Conservation (phyloP, 2,113 vertebrate species). For the Boleophthalmus pectinirostris region DNA sequence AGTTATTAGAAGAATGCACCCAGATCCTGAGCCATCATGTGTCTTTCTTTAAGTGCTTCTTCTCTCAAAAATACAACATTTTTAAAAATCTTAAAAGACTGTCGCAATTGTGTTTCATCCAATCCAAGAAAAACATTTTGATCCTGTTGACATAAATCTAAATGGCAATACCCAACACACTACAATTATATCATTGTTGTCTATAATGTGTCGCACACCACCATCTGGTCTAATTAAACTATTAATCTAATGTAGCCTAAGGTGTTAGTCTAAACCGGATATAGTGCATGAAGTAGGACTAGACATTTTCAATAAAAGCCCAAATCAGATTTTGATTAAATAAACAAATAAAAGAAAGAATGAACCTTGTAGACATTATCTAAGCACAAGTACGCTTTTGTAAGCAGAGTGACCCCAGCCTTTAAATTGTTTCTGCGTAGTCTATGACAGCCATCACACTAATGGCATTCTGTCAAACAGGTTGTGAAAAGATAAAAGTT, state of each 20-base stretch:
- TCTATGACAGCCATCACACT: background rate
- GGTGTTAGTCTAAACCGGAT: too few relatives aligned
- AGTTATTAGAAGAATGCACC: conserved; percentile 17
- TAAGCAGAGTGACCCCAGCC: conserved; percentile 13
- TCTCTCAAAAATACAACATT: conserved; percentile 4
- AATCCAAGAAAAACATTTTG: background rate
- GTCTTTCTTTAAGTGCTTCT: background rate
- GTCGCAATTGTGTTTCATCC: background rate
- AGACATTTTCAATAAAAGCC: background rate
- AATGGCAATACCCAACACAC: background rate
- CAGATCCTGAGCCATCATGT: conserved; percentile 1
- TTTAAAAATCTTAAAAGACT: conserved; percentile 7
- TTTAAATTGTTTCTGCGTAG: background rate
- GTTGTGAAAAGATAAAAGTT: conserved; percentile 20
- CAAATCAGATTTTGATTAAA: background rate
- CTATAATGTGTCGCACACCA: background rate
- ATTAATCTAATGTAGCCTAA: too few relatives aligned
- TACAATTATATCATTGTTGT: background rate
- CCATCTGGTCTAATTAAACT: too few relatives aligned
- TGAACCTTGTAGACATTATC: conserved; percentile 2
- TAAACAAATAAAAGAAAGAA: background rate
- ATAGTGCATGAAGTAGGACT: background rate
- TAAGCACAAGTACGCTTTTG: background rate
- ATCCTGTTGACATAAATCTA: background rate
- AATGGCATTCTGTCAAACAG: conserved; percentile 36